Base-by-base conservation (phyloP, 2,888 invertebrate species). In the Pristionchus fissidentatus region DNA sequence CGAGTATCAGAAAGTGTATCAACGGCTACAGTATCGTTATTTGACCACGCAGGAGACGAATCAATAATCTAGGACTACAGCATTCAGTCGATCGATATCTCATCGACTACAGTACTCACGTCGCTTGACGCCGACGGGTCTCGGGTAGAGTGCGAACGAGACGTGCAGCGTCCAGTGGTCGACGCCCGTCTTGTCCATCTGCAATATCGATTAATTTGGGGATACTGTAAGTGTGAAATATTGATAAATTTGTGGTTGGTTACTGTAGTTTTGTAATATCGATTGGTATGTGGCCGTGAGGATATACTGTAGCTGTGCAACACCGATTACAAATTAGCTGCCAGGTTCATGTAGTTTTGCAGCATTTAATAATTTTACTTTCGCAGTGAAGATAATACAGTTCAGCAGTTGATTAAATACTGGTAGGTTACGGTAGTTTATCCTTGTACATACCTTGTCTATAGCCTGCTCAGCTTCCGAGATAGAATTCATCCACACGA, bases 141-240 rank as follows among this genome's bases (percentile, higher is more conserved):
- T 19, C 22, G 78, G 78, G 8, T 57, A 57, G 38, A 52, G 78
- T 19, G 87, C 87, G 80, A 85, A 85, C 1, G 86, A 85, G 19
- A 87, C 87, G 8, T 80, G 79, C 3, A 87, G 43, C 1, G 84
- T 85, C n/a, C 84, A 62, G 4, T 85, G 86, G 38, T 84, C 82
- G 22, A 87, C 79, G 78, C 84, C 84, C 43, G 84, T 85, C 5
- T 80, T 84, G 57, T 87, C 83, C 87, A 87, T 84, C 87, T 87
- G 43, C 81, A n/a, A 83, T 55, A 29, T 78, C 52, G n/a, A 22
- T 2, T 5, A 3, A 29, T 29, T 60, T 22, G n/a, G n/a, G n/a
- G n/a, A n/a, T n/a, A n/a, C n/a, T n/a, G n/a, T n/a, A n/a, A n/a
- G n/a, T n/a, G n/a, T n/a, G n/a, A n/a, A n/a, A n/a, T n/a, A n/a